Evolutionary conservation across 2,888 invertebrate species (phyloP).

Genomic region (Gastrophysa polygoni): DNA sequence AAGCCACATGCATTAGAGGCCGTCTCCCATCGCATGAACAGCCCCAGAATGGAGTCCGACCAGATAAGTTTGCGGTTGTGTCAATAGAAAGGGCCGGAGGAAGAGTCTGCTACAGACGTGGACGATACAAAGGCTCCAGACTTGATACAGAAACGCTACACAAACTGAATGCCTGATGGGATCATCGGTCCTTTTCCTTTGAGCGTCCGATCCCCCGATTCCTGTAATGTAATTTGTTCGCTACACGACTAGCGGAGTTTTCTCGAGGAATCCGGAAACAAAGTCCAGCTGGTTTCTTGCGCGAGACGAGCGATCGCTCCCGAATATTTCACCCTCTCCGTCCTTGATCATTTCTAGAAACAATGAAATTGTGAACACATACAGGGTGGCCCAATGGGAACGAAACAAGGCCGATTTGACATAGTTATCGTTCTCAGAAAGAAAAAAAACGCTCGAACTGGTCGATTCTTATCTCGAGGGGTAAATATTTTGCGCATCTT

Average conservation of each 20-base stretch:
- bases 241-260: slow-evolving; percentile 41
- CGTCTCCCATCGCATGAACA: slow-evolving; percentile 39
- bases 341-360: too few relatives aligned
- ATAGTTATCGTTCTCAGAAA: too few relatives aligned
- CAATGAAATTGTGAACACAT: too few relatives aligned
- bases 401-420: too few relatives aligned
- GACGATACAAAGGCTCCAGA: slow-evolving; percentile 48
- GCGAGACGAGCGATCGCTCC: background rate
- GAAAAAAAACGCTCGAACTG: too few relatives aligned
- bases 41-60: slow-evolving; percentile 41
- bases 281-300: background rate
- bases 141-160: slow-evolving; percentile 51
- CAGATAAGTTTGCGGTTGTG: slow-evolving; percentile 52
- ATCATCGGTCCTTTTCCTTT: slow-evolving; percentile 50
- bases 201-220: slow-evolving; percentile 48
- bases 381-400: too few relatives aligned
- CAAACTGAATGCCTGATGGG: slow-evolving; percentile 53
- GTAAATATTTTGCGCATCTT: too few relatives aligned
- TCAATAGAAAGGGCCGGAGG: slow-evolving; percentile 51
- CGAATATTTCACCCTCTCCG: too few relatives aligned
- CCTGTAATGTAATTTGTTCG: slow-evolving; percentile 50
- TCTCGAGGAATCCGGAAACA: background rate
- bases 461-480: too few relatives aligned
- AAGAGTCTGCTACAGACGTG: slow-evolving; percentile 49
- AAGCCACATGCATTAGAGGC: slow-evolving; percentile 15